Conservation (phyloP, 1,140 invertebrate species). For the Nautilus pompilius region DNA sequence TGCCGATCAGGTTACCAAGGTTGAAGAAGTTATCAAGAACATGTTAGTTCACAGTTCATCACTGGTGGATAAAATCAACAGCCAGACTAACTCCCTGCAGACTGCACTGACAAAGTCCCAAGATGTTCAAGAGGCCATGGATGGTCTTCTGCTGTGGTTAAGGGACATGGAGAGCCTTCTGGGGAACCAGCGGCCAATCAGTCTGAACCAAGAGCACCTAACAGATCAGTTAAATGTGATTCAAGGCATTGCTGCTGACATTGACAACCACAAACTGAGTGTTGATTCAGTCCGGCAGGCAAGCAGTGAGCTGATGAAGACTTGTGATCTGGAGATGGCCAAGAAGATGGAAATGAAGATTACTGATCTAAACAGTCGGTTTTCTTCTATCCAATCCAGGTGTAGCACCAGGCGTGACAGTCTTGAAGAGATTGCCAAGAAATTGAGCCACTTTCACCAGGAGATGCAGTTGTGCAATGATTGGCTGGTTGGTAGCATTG, state of each 20-base stretch:
- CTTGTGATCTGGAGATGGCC: constrained; percentile 79
- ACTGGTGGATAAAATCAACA: constrained; percentile 61
- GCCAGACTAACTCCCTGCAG: constrained; percentile 55
- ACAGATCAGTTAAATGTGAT: constrained; percentile 86
- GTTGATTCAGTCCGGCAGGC: constrained; percentile 76
- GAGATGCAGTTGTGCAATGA: constrained; percentile 59
- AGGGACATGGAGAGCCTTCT: constrained; percentile 75
- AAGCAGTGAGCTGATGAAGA: constrained; percentile 75
- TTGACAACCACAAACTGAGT: constrained; percentile 79
- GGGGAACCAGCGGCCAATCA: constrained; percentile 74
- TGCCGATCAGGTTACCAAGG: constrained; percentile 67
- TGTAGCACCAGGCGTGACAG: constrained; percentile 74
- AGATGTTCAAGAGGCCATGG: constrained; percentile 88
- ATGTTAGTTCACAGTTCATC: constrained; percentile 71
- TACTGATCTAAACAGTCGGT: constrained; percentile 77
- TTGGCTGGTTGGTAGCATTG: constrained; percentile 63
- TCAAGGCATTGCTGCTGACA: constrained; percentile 74
- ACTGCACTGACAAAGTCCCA: constrained; percentile 87
- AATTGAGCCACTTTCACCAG: constrained; percentile 70
- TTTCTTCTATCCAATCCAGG: constrained; percentile 80
- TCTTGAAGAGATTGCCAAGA: constrained; percentile 74
- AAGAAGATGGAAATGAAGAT: constrained; percentile 86
- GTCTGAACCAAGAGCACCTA: constrained; percentile 80
- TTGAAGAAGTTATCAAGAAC: constrained; percentile 74
- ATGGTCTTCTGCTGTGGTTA: constrained; percentile 80